Evolutionary conservation across 2,797 vertebrate genomes (phyloP).

Genomic region (Chaenodraco wilsoni): DNA sequence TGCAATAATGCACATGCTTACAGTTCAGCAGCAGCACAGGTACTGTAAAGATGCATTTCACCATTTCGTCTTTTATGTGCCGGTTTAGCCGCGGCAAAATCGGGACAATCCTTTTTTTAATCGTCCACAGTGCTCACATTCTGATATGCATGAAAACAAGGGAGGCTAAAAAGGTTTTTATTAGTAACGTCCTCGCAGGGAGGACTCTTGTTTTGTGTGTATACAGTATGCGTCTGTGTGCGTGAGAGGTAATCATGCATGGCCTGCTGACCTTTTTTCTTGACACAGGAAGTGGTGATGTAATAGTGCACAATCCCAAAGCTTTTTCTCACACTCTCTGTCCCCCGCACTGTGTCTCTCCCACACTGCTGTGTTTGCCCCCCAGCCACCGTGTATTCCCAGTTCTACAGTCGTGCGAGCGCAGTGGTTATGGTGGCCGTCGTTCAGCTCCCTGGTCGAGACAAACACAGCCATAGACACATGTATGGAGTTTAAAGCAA

Average conservation of each 20-base stretch:
- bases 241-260: constrained; percentile 39
- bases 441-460: constrained; percentile 28
- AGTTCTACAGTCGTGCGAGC: constrained; percentile 47
- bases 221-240: not conserved
- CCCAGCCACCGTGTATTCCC: constrained; percentile 32
- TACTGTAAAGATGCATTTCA: too few relatives aligned
- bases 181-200: constrained; percentile 10
- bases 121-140: too few relatives aligned
- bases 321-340: constrained; percentile 68
- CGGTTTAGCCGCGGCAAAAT: too few relatives aligned
- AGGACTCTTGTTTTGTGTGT: not conserved
- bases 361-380: constrained; percentile 54
- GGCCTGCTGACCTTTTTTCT: constrained; percentile 40
- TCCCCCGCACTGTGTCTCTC: constrained; percentile 40
- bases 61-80: too few relatives aligned
- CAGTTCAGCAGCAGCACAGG: too few relatives aligned
- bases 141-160: not conserved
- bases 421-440: constrained; percentile 21
- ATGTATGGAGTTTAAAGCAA: not conserved
- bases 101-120: too few relatives aligned
- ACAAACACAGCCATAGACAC: constrained; percentile 19
- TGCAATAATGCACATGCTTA: too few relatives aligned
- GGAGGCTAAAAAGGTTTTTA: not conserved
- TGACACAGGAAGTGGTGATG: constrained; percentile 76
- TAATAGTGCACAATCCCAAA: constrained; percentile 59